phyloP scores from a whole-genome alignment of 2,113 vertebrate genomes.

The Semnopithecus entellus region DNA sequence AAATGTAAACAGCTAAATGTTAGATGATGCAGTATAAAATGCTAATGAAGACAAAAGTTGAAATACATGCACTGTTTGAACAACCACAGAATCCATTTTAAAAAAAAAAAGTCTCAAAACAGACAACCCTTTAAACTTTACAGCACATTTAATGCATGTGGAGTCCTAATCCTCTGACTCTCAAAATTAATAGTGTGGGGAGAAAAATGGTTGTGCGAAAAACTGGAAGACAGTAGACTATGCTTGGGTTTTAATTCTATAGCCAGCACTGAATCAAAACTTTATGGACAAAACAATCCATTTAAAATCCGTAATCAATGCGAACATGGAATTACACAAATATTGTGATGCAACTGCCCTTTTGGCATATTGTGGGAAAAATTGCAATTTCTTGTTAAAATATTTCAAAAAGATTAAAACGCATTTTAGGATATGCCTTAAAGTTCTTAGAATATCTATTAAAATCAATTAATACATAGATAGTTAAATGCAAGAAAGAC shows the following conservation, averaged over 20 bases:
- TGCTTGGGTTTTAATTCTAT: constrained; percentile 8
- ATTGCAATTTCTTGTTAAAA: not conserved
- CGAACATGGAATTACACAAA: not conserved
- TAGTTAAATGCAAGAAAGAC: not conserved
- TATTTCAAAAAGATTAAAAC: not conserved
- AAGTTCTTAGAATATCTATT: not conserved
- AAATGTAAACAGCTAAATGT: not conserved
- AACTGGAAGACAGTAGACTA: not conserved
- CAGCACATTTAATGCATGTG: not conserved
- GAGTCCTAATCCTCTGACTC: not conserved
- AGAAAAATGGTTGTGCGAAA: not conserved
- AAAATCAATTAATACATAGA: not conserved
- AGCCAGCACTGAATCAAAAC: not conserved
- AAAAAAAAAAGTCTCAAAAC: not conserved
- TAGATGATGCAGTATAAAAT: not conserved
- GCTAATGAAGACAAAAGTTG: not conserved
- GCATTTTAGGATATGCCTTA: not conserved
- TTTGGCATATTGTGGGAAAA: not conserved
- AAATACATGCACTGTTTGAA: not conserved
- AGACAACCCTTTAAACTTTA: not conserved
- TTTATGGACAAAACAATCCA: not conserved
- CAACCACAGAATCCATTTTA: not conserved
- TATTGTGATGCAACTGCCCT: not conserved
- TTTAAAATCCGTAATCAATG: not conserved
- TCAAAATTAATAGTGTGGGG: not conserved